Base-by-base conservation (phyloP, 2,888 invertebrate species). In the Acleris emargana region DNA sequence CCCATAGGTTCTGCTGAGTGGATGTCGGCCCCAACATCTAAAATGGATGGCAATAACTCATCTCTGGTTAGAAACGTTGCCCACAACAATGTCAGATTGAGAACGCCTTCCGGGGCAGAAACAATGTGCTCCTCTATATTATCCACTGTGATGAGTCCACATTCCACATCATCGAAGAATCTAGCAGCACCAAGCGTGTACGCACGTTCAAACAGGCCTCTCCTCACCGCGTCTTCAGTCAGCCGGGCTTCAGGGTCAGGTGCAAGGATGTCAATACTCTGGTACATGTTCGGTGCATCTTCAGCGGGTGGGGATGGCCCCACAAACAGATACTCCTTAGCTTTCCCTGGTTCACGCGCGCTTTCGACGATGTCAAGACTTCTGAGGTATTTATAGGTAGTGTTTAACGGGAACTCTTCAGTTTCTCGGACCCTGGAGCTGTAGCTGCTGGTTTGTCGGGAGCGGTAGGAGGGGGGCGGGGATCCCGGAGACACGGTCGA, bases 231-330 rank as follows among this genome's bases (percentile, higher is more conserved):
- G 69, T 97, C 97, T 80, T 95, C 93, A 66, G 95, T 95, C 71
- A 96, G 91, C 77, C 95, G 94, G 67, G 95, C 95, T 74, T 95
- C 95, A 51, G 95, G 93, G 73, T 96, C 94, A 50, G 94, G 94
- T 45, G 94, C 94, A 18, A 94, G 93, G 71, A 95, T 94, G 76
- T 95, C 95, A 70, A 96, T 96, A 80, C 95, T 96, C 74, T 96
- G 96, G 83, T 96, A 96, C 91, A 96, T 94, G 74, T 95, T 95
- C 58, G 96, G 95, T 3, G 95, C 95, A 88, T 96, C 96, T 86
- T 97, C 96, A 52, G 96, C 95, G 2, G 96, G 96, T 16, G 96
- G 96, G 6, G 96, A 95, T 16, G 96, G 96, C 17, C 96, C 96
- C 70, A 95, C 96, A 79, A 96, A 96, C 87, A 96, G 94, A 78